Evolutionary conservation across 2,113 vertebrate genomes (phyloP).

Genomic region (Gobio gobio): DNA sequence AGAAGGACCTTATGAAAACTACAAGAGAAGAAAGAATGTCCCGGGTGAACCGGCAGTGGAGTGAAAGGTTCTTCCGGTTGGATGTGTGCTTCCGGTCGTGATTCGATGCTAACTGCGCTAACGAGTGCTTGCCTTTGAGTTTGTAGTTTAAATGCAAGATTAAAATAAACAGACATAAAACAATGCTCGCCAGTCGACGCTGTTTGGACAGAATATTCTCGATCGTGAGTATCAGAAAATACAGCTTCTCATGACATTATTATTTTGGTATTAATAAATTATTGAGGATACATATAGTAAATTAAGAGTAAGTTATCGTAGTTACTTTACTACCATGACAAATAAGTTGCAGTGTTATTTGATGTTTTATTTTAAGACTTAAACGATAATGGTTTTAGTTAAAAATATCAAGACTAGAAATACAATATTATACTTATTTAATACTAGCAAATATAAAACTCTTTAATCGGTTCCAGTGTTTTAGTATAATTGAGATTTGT

Average conservation of each 20-base stretch:
- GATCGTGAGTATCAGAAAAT: conserved; percentile 52
- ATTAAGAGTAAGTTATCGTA: too few species aligned
- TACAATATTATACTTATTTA: too few species aligned
- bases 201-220: conserved; percentile 56
- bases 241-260: background rate
- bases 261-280: background rate
- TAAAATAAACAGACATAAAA: background rate
- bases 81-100: background rate
- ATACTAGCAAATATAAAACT: too few species aligned
- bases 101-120: background rate
- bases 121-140: background rate
- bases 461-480: too few species aligned
- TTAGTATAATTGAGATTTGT: background rate
- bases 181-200: conserved; percentile 51
- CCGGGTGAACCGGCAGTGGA: too few species aligned
- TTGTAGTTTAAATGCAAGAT: too few species aligned
- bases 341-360: too few species aligned
- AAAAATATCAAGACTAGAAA: too few species aligned
- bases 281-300: background rate
- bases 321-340: too few species aligned
- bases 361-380: too few species aligned
- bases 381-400: too few species aligned
- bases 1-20: background rate
- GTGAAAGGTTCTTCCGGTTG: too few species aligned
- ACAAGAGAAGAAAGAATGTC: background rate